A percentile compares a stretch with the other conserved stretches of the same genome.
Evolutionary conservation across 2,888 invertebrate genomes (phyloP).

Genomic region (Diloba caeruleocephala): DNA sequence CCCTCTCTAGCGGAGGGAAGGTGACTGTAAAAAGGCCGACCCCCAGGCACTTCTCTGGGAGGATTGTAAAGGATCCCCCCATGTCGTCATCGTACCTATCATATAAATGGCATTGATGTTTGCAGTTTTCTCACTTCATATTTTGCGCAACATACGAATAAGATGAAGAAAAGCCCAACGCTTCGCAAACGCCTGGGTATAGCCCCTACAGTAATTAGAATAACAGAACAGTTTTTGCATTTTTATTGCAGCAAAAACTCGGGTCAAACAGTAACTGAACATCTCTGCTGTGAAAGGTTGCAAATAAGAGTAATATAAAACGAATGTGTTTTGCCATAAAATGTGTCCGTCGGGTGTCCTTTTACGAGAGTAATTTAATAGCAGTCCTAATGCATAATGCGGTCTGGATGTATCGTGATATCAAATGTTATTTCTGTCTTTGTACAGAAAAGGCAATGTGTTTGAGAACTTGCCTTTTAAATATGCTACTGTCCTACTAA

Average conservation of each 20-base stretch:
- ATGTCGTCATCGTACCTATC: too few species aligned
- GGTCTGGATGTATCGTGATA: slow-evolving; percentile 21
- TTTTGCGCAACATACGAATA: too few species aligned
- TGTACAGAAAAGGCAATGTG: slow-evolving; percentile 1
- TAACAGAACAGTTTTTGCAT: slow-evolving; percentile 26
- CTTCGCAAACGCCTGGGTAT: slow-evolving; percentile 16
- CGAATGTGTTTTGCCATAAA: slow-evolving; percentile 46
- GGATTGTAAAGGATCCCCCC: too few species aligned
- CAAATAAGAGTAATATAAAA: slow-evolving; percentile 27
- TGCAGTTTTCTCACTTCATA: too few species aligned
- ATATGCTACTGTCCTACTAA: too few species aligned
- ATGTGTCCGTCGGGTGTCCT: slow-evolving; percentile 30
- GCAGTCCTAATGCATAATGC: slow-evolving; percentile 14
- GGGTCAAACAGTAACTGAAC: slow-evolving; percentile 8
- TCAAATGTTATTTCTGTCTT: slow-evolving; percentile 18
- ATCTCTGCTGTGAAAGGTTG: slow-evolving; percentile 33
- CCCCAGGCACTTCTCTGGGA: too few species aligned
- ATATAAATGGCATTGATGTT: too few species aligned
- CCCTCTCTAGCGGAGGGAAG: too few species aligned
- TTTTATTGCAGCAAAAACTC: slow-evolving; percentile 27
- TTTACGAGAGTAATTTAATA: slow-evolving; percentile 50
- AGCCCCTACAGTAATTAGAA: slow-evolving; percentile 36
- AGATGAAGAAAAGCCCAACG: too few species aligned
- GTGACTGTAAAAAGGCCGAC: too few species aligned
- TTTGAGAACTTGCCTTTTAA: slow-evolving; percentile 5